Base-by-base conservation (phyloP, 2,888 invertebrate genomes). In the Heteromurus nitidus region DNA sequence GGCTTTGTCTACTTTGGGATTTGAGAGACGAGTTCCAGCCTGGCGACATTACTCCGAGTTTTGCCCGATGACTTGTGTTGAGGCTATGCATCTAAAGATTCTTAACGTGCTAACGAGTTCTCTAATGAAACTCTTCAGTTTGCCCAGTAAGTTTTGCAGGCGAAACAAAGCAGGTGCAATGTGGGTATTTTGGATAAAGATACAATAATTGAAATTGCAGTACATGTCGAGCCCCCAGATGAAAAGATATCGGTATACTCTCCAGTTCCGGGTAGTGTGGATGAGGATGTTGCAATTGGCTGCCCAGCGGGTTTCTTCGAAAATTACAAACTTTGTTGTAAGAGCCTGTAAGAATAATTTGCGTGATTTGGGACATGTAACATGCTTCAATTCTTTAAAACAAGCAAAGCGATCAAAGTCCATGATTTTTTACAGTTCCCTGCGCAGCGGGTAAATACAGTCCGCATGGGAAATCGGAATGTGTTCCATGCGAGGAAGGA, bases 371-470 rank as follows among this genome's bases (percentile, higher is more conserved):
- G n/a, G 16, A 9, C 55, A 55, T 3, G 13, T 36, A 36, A 9
- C 36, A 36, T 9, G 36, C 36, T 9, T 36, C 36, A 5, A 36
- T 9, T n/a, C n/a, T 36, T 36, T 36, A 36, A 26, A 5, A 24
- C 18, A 7, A 55, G 13, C 1, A 26, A 28, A 68, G 16, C 28
- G 9, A 30, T 50, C 16, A 22, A 28, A 1, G 1, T 1, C 1
- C n/a, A n/a, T n/a, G n/a, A 31, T 75, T 65, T 53, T 24, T 5
- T 53, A 0, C 31, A 79, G 79, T 79, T 72, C 79, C 79, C 1
- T 79, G 79, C 22, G 53, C 53, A 7, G 36, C 79, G 9, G 79
- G 79, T 13, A 42, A 18, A 47, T 79, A 22, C 20, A 79, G 79
- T 31, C 55, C 72, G 1, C 30, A 65, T 42, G 79, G 65, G 9